Evolutionary conservation across 2,888 invertebrate genomes (phyloP).

Genomic region (Tricholauxania praeusta): DNA sequence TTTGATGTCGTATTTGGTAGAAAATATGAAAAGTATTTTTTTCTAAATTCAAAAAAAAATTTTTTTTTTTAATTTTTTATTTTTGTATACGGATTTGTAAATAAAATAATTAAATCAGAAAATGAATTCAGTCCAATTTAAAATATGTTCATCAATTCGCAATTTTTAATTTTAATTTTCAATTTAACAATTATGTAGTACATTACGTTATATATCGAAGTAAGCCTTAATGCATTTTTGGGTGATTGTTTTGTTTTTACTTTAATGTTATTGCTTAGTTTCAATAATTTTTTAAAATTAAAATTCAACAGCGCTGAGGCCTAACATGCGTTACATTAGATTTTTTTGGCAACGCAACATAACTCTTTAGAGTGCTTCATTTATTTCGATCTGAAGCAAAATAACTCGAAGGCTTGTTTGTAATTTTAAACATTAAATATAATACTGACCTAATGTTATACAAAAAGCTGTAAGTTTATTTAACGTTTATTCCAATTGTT

Average conservation of each 20-base stretch:
- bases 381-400: conserved; percentile 1
- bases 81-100: background rate
- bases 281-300: background rate
- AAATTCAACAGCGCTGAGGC: background rate
- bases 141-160: background rate
- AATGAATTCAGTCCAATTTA: conserved; percentile 14
- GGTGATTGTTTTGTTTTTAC: conserved; percentile 10
- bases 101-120: background rate
- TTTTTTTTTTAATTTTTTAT: background rate
- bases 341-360: no score
- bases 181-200: no score
- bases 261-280: conserved; percentile 6
- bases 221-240: background rate
- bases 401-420: background rate
- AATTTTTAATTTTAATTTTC: no score
- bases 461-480: background rate
- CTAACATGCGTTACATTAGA: no score
- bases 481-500: background rate
- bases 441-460: conserved; percentile 1
- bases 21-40: conserved; percentile 2
- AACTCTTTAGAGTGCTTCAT: background rate
- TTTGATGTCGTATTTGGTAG: background rate
- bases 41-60: background rate
- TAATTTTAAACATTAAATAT: background rate
- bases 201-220: background rate